Conservation (phyloP, 2,888 invertebrate species). For the Hybos culiciformis region DNA sequence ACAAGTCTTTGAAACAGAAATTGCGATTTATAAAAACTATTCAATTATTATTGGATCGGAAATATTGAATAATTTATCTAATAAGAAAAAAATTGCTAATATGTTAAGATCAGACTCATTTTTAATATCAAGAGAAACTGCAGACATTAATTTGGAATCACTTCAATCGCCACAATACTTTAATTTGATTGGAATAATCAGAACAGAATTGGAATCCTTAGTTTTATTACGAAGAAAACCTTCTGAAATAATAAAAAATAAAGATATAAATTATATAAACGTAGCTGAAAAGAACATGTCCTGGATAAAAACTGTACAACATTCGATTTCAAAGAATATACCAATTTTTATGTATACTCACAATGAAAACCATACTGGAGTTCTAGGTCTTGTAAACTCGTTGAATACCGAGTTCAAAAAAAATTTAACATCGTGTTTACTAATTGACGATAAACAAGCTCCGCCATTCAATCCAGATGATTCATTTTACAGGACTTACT, state of each 20-base stretch:
- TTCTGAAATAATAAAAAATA: too few relatives aligned
- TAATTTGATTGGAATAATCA: conserved; percentile 23
- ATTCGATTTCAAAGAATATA: conserved; percentile 21
- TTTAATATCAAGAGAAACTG: conserved; percentile 45
- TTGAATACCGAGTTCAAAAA: conserved; percentile 68
- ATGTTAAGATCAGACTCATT: conserved; percentile 46
- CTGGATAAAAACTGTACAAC: conserved; percentile 28
- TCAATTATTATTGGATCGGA: too few relatives aligned
- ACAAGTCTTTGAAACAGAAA: too few relatives aligned
- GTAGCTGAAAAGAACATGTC: conserved; percentile 21
- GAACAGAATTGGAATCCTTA: conserved; percentile 23
- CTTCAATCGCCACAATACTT: conserved; percentile 22
- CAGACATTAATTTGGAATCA: conserved; percentile 36
- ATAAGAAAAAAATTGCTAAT: conserved; percentile 47
- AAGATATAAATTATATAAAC: conserved; percentile 17
- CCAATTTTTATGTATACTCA: conserved; percentile 49
- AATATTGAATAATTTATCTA: too few relatives aligned
- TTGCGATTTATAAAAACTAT: too few relatives aligned
- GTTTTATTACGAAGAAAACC: conserved; percentile 26
- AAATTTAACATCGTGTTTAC: conserved; percentile 44
- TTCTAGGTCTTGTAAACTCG: conserved; percentile 82
- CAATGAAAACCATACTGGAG: conserved; percentile 56
- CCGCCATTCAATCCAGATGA: conserved; percentile 50
- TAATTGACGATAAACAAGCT: conserved; percentile 48
- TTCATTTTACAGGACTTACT: conserved; percentile 50